Conservation (phyloP, 2,113 vertebrate species). For the Takifugu flavidus region DNA sequence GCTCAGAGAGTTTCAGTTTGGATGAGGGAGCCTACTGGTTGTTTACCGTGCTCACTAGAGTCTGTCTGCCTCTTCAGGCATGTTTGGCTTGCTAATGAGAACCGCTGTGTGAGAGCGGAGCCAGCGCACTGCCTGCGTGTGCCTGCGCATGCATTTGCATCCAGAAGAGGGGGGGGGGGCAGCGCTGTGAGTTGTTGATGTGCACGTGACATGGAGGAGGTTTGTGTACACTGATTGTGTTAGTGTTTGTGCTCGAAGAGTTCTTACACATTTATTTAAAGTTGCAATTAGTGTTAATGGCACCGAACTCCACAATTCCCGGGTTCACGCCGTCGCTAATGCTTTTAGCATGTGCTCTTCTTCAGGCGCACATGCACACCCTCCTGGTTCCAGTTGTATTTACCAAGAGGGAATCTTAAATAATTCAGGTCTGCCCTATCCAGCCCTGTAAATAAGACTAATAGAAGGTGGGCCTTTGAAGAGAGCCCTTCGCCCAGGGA, state of each 20-base stretch:
- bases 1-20: conserved; percentile 53
- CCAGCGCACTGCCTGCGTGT: conserved; percentile 45
- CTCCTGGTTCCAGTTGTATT: conserved; percentile 50
- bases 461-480: conserved; percentile 59
- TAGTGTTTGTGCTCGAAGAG: not conserved
- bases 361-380: not conserved
- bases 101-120: conserved; percentile 60
- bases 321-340: conserved; percentile 1
- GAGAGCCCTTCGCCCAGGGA: conserved; percentile 53
- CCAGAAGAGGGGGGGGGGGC: conserved; percentile 38
- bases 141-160: conserved; percentile 61
- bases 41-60: conserved; percentile 69
- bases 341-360: not conserved
- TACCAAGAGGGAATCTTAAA: conserved; percentile 57
- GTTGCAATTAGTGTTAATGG: conserved; percentile 2
- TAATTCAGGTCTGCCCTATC: conserved; percentile 64
- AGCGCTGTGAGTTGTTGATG: conserved; percentile 16
- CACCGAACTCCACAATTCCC: conserved; percentile 13
- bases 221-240: conserved; percentile 14
- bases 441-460: conserved; percentile 70
- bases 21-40: conserved; percentile 64
- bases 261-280: conserved; percentile 31
- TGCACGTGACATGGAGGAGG: conserved; percentile 13
- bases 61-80: conserved; percentile 73
- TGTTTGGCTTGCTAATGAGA: conserved; percentile 76